Evolutionary conservation across 2,113 vertebrate species (phyloP).

Genomic region (Callopanchax toddi): DNA sequence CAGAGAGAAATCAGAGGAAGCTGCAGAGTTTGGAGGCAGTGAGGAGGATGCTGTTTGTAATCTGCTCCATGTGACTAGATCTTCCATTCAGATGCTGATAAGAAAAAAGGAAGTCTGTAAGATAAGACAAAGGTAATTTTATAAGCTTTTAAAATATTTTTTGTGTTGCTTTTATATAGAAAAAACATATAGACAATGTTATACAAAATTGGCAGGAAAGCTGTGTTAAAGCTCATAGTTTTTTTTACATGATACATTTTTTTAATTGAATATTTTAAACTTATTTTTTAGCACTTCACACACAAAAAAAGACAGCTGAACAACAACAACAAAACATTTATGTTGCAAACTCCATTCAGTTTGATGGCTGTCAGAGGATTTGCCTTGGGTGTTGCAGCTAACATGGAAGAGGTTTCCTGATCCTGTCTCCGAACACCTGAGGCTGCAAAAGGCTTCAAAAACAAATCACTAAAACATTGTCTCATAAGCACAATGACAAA

Average conservation of each 20-base stretch:
- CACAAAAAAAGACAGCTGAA: no score
- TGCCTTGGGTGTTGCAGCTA: no score
- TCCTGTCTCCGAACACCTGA: neutral
- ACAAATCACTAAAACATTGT: neutral
- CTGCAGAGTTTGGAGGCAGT: constrained; percentile 17
- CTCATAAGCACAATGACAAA: no score
- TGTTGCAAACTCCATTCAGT: no score
- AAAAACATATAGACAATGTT: no score
- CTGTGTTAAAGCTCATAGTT: no score
- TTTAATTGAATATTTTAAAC: no score
- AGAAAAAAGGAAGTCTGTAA: constrained; percentile 1
- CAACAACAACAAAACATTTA: neutral
- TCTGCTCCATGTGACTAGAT: constrained; percentile 8
- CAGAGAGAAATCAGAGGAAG: constrained; percentile 25
- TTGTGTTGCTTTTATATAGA: neutral
- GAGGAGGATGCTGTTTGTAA: constrained; percentile 16
- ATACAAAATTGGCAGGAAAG: no score
- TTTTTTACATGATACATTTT: no score
- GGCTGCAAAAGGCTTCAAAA: constrained; percentile 8
- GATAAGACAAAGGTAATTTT: neutral
- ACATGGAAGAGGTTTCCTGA: no score
- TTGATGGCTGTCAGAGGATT: no score
- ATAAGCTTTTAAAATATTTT: neutral
- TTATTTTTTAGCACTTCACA: no score
- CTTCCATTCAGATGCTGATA: neutral